Base-by-base conservation (phyloP, 30 jellyfish, hydroid and myxozoan species). In the Turritopsis dohrnii region DNA sequence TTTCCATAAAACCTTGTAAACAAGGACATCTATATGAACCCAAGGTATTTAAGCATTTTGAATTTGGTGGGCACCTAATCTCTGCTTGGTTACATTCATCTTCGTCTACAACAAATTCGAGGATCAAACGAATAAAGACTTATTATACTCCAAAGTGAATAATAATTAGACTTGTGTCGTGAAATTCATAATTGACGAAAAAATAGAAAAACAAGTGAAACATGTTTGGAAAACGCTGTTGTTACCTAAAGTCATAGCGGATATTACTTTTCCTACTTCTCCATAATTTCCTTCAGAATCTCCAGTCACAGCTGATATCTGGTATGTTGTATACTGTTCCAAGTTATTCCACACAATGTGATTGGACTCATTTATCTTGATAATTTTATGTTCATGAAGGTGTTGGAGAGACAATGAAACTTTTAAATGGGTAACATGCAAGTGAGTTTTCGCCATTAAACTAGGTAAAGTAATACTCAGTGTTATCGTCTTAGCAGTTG, bases 251-350 rank as follows among this genome's bases (percentile, higher is more conserved):
- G 77, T 69, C 77, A 23, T 69, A 8, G 30, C 77, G 19, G 30
- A n/a, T 7, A n/a, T 27, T 7, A 27, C 19, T 27, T 69, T 69
- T 9, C 16, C 77, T 1, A n/a, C 77, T 69, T 9, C 19, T 69
- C 77, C 77, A 69, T n/a, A 69, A 23, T 69, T 69, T 9, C 28
- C 77, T 19, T 27, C 23, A 41, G 60, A 41, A 69, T 69, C 77
- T 27, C 77, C 77, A n/a, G 77, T 69, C 28, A 23, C 30, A 27
- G 30, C 30, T 0, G 77, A 69, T n/a, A 69, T 27, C 9, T 19
- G 28, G 77, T 69, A 69, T 19, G 30, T 1, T n/a, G 77, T 69
- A 27, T n/a, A 69, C 77, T 69, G 77, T 21, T 1, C 9, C 22
- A 69, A 19, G 17, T 69, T 69, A 19, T 69, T 21, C 77, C 28